Base-by-base conservation (phyloP, 2,113 vertebrate genomes). In the Candoia aspera region DNA sequence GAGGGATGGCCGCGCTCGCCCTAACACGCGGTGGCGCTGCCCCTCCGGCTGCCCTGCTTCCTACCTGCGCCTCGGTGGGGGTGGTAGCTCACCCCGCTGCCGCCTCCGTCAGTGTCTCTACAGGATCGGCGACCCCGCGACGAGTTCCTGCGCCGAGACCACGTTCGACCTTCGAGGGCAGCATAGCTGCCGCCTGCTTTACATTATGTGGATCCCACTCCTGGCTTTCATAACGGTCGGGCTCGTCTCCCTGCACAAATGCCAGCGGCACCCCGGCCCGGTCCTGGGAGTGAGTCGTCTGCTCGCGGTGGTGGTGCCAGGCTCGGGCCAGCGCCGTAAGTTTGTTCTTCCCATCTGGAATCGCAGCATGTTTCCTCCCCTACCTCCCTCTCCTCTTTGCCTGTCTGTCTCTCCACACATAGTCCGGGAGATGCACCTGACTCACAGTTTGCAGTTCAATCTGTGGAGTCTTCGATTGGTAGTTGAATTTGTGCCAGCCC, bases 241-340 rank as follows among this genome's bases (percentile, higher is more conserved):
- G 87, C 94, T 97, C 86, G 85, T 95, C 95, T 95, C 96, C 64
- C 93, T 97, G 95, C 97, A 96, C 60, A 96, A 92, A 94, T 95
- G 95, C 96, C 96, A 95, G 90, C 96, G 96, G 90, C 95, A 97
- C 93, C 96, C 97, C 89, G 97, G 94, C 93, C 33, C 95, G 17
- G 87, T 97, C 37, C 94, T 97, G 23, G 94, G 94, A 94, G 96
- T 95, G 46, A 96, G 95, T 94, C 94, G 97, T 91, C 86, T 97
- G 93, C 95, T 97, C 93, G 97, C 97, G 60, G 91, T 83, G 0
- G 94, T 96, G 86, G 94, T 95, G 94, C 95, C 96, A 73, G 97
- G 96, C 95, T 94, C 96, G 94, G 94, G 96, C 92, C 97, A 96
- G 91, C 96, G 94, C 93, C 94, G 97, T 98, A 97, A 98, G 97